phyloP scores from a whole-genome alignment of 2,888 invertebrate species.

The Ceraclea dissimilis region DNA sequence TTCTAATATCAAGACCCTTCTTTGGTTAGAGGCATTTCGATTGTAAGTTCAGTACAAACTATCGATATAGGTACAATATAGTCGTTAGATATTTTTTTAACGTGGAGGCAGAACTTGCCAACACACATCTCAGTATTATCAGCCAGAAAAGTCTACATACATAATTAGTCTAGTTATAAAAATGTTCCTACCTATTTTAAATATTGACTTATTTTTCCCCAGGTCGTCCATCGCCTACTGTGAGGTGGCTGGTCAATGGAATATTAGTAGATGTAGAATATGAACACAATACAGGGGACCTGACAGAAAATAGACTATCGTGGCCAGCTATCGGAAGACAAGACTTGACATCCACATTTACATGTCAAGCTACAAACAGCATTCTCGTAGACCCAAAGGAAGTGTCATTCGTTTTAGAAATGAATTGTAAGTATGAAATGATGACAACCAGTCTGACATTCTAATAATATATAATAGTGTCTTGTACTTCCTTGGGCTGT shows the following conservation, averaged over 20 bases:
- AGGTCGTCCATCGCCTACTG: conserved; percentile 76
- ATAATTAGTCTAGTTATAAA: not conserved
- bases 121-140: too few relatives aligned
- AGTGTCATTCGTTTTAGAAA: conserved; percentile 66
- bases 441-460: not conserved
- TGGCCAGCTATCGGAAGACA: conserved; percentile 69
- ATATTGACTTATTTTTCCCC: conserved; percentile 25
- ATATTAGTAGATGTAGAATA: conserved; percentile 73
- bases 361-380: conserved; percentile 82
- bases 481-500: not conserved
- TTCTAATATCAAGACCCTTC: too few relatives aligned
- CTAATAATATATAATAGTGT: not conserved
- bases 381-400: conserved; percentile 73
- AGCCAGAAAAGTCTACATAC: too few relatives aligned
- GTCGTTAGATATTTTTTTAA: too few relatives aligned
- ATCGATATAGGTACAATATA: too few relatives aligned
- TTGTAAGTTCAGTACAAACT: too few relatives aligned
- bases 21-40: too few relatives aligned
- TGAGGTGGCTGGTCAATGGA: conserved; percentile 78
- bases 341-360: conserved; percentile 79
- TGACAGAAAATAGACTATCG: conserved; percentile 73
- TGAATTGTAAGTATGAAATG: conserved; percentile 61
- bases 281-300: conserved; percentile 80
- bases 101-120: too few relatives aligned
- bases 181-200: not conserved